These are phyloP conservation scores for Telmatochromis sp. DNA, from an alignment of 2,113 vertebrate species.

Conservation along the genomic window DNA sequence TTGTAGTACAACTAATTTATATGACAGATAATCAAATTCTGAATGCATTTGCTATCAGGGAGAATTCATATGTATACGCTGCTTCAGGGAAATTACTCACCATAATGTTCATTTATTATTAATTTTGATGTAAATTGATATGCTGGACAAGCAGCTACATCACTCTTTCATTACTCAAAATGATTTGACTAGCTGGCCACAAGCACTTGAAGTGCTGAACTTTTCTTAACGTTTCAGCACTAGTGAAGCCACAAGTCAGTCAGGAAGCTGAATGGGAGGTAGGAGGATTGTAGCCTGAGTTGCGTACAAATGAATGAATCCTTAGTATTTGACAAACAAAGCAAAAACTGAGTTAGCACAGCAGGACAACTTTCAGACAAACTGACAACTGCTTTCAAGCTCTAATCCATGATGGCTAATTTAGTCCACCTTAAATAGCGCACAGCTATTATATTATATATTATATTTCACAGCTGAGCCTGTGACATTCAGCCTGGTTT, in stretches of 20 bases:
- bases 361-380: not conserved
- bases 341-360: not conserved
- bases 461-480: slow-evolving; percentile 9
- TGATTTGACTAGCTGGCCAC: not conserved
- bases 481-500: not conserved
- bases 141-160: not conserved
- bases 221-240: not conserved
- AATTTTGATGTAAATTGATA: not conserved
- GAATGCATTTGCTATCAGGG: not conserved
- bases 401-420: not conserved
- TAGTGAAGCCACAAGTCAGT: not conserved
- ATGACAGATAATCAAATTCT: not conserved
- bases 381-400: not conserved
- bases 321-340: not conserved
- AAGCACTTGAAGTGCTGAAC: not conserved
- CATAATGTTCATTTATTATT: not conserved
- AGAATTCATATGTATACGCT: not conserved
- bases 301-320: not conserved
- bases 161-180: not conserved
- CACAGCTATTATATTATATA: not conserved
- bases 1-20: not conserved
- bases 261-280: not conserved
- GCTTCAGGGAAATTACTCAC: not conserved
- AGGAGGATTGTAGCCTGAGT: not conserved
- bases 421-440: not conserved